phyloP scores from a whole-genome alignment of 2,888 invertebrate species.

The Thera obeliscata region DNA sequence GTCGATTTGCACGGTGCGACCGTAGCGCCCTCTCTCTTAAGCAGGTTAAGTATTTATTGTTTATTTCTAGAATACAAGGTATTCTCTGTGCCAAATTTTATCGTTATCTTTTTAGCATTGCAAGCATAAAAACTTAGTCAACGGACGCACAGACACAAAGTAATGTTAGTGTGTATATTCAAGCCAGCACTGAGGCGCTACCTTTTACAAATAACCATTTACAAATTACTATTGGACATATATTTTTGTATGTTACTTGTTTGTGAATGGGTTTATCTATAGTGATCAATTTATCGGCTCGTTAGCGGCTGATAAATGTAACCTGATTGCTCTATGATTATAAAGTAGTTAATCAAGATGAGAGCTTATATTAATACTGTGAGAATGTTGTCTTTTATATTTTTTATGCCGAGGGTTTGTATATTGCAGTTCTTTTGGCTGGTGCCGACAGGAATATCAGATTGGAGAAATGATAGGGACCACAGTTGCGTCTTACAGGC shows the following conservation, averaged over 20 bases:
- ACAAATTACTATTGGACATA: slow-evolving; percentile 74
- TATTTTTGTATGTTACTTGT: slow-evolving; percentile 74
- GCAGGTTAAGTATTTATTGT: not conserved
- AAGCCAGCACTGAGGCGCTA: slow-evolving; percentile 59
- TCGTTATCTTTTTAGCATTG: not conserved
- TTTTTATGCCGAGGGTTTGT: slow-evolving; percentile 42
- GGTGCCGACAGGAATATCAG: slow-evolving; percentile 23
- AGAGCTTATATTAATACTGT: slow-evolving; percentile 67
- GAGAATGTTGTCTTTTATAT: slow-evolving; percentile 56
- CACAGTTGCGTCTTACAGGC: not conserved
- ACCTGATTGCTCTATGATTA: slow-evolving; percentile 72
- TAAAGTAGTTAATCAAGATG: slow-evolving; percentile 73
- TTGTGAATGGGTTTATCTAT: slow-evolving; percentile 73
- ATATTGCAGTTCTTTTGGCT: slow-evolving; percentile 28
- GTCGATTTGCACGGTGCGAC: too few relatives aligned
- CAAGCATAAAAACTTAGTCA: not conserved
- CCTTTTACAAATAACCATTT: slow-evolving; percentile 68
- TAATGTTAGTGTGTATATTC: slow-evolving; percentile 36
- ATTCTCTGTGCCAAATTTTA: not conserved
- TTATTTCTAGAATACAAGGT: not conserved
- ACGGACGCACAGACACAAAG: not conserved
- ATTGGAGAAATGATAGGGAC: not conserved
- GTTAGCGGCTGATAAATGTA: slow-evolving; percentile 75
- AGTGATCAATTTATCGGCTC: slow-evolving; percentile 78
- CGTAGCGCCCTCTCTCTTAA: too few relatives aligned